A percentile compares a stretch with the other conserved stretches of the same genome.
These are phyloP conservation scores for Ardeotis arabs DNA, from an alignment of 2,113 vertebrate species.

Conservation along the genomic window DNA sequence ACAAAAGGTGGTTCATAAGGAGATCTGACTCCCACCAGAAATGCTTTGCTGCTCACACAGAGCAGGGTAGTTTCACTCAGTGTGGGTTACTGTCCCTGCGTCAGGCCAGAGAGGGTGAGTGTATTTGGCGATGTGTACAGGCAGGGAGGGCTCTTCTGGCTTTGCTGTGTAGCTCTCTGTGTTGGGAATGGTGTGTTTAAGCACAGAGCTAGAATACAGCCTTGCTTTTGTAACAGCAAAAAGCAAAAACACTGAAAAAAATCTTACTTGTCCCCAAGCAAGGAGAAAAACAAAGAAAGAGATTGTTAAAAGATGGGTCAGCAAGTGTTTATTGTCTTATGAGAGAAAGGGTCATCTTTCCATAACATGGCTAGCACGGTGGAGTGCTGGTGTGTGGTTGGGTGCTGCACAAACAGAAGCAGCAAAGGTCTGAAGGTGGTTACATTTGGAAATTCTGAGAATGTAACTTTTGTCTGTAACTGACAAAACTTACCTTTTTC, in stretches of 20 bases:
- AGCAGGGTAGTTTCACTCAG: not conserved
- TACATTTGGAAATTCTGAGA: not conserved
- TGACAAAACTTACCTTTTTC: not conserved
- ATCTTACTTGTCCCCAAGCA: not conserved
- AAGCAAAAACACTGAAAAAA: not conserved
- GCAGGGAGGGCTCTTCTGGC: not conserved
- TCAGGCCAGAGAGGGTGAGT: not conserved
- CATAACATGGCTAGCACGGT: not conserved
- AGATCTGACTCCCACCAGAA: not conserved
- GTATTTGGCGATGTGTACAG: not conserved
- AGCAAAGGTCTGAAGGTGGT: not conserved
- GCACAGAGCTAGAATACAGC: not conserved
- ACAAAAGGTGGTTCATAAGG: not conserved
- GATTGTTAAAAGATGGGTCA: not conserved
- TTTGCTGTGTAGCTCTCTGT: not conserved
- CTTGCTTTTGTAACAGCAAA: not conserved
- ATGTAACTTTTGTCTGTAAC: not conserved
- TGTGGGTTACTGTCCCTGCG: not conserved
- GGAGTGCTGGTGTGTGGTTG: not conserved
- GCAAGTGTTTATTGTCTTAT: not conserved
- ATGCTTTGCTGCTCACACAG: not conserved
- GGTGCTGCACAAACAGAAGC: not conserved
- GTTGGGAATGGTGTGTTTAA: not conserved
- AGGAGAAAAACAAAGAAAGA: not conserved
- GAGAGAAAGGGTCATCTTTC: not conserved